Evolutionary conservation across 1,140 invertebrate genomes (phyloP).

Genomic region (Polypedilum vanderplanki): DNA sequence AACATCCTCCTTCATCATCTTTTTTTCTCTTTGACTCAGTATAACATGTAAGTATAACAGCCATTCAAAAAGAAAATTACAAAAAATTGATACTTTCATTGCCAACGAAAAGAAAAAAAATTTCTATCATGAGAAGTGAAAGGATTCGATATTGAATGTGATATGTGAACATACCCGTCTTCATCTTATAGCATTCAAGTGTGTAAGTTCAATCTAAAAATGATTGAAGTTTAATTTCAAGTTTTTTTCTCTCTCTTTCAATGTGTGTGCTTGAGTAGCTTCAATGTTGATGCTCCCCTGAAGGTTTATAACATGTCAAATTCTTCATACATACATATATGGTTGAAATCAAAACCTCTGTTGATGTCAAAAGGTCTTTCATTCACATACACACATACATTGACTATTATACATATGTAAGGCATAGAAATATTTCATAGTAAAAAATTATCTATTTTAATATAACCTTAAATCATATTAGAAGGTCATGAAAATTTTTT

Average conservation of each 20-base stretch:
- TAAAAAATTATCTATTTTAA: background rate
- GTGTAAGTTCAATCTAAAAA: conserved; percentile 19
- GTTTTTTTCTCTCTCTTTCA: background rate
- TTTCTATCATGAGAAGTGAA: background rate
- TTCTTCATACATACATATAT: background rate
- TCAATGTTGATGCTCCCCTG: conserved; percentile 12
- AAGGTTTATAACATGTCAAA: conserved; percentile 11
- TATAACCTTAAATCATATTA: background rate
- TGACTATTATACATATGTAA: background rate
- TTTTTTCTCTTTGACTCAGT: background rate
- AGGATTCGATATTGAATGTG: conserved; percentile 18
- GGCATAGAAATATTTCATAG: too few species aligned
- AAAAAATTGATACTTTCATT: conserved; percentile 16
- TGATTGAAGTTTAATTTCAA: conserved; percentile 19
- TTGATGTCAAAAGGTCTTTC: conserved; percentile 11
- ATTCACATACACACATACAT: background rate
- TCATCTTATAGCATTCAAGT: conserved; percentile 5
- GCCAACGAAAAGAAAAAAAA: background rate
- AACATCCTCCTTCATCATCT: background rate
- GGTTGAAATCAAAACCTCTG: background rate
- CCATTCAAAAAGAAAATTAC: conserved; percentile 6
- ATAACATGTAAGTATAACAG: background rate
- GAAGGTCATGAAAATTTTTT: conserved; percentile 16
- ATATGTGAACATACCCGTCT: conserved; percentile 17
- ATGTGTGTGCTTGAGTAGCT: background rate